phyloP scores from a whole-genome alignment of 2,888 invertebrate species.

The Heliconius ethilla region DNA sequence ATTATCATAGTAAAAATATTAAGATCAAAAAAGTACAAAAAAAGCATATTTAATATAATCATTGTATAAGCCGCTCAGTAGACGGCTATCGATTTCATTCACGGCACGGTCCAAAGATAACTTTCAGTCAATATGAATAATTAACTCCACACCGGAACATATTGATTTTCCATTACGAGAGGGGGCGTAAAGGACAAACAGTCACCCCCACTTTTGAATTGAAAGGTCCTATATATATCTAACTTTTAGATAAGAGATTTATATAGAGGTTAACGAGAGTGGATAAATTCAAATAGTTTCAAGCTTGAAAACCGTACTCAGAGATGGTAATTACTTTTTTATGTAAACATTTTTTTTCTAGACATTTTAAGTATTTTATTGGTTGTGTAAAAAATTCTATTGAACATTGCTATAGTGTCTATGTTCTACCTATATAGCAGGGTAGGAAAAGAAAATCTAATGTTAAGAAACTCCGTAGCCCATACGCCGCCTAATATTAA shows the following conservation, averaged over 20 bases:
- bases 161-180: conserved; percentile 39
- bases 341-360: not conserved
- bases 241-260: not conserved
- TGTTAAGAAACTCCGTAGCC: too few species aligned
- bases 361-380: not conserved
- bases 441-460: too few species aligned
- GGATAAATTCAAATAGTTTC: not conserved
- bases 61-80: conserved; percentile 8
- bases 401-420: too few species aligned
- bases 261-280: not conserved
- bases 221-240: not conserved
- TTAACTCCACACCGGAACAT: conserved; percentile 30
- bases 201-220: not conserved
- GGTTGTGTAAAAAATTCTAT: too few species aligned
- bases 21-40: not conserved
- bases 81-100: conserved; percentile 15
- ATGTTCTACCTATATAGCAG: too few species aligned
- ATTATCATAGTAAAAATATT: not conserved
- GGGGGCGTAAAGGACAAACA: conserved; percentile 2
- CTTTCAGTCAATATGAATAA: conserved; percentile 36
- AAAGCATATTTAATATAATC: not conserved
- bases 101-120: not conserved
- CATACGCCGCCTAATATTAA: too few species aligned
- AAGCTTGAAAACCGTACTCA: not conserved
- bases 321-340: not conserved